phyloP scores from a whole-genome alignment of 2,888 invertebrate species.

The Epinotia brunnichana region DNA sequence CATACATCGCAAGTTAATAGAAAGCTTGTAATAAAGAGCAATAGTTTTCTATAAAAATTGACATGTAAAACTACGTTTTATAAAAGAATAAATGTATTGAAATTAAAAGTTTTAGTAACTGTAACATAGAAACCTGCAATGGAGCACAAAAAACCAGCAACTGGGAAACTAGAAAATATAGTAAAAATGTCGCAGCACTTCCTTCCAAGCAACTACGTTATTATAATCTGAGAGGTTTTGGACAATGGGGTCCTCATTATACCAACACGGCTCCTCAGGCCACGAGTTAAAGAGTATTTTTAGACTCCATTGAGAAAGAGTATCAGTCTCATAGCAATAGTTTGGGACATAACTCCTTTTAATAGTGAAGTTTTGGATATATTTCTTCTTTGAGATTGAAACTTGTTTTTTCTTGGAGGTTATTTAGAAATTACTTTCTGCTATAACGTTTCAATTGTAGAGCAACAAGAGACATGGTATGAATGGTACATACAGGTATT shows the following conservation, averaged over 20 bases:
- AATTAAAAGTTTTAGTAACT: no score
- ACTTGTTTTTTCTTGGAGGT: neutral
- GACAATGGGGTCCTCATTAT: conserved; percentile 18
- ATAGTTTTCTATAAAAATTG: no score
- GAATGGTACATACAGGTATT: no score
- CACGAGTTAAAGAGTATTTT: neutral
- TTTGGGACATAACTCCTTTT: neutral
- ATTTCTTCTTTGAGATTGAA: neutral
- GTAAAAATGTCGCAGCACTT: neutral
- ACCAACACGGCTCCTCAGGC: conserved; percentile 5
- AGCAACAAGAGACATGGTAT: no score
- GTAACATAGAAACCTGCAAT: neutral
- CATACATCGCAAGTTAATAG: no score
- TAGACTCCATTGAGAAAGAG: neutral
- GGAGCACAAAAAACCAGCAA: neutral
- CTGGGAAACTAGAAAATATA: neutral
- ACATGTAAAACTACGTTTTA: no score
- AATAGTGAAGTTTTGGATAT: neutral
- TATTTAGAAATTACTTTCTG: neutral
- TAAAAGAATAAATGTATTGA: no score
- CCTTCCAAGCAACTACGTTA: neutral
- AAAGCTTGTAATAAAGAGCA: no score
- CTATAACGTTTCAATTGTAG: neutral
- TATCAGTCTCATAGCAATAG: neutral
- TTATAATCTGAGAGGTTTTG: neutral